Conservation (phyloP, 2,888 invertebrate genomes). For the Abrostola triplasia region DNA sequence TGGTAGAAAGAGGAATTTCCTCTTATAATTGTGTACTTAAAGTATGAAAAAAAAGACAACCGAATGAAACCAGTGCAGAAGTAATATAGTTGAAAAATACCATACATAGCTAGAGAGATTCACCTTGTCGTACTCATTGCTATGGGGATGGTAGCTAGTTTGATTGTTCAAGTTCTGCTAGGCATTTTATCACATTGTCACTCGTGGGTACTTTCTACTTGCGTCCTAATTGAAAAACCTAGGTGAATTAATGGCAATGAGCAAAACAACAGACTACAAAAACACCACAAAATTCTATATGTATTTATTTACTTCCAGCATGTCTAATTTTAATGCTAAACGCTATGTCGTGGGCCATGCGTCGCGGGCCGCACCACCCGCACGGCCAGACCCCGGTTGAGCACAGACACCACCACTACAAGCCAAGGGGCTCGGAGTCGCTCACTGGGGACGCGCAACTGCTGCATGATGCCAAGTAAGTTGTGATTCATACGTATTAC, state of each 20-base stretch:
- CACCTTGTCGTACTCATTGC: too few species aligned
- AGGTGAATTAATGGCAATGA: too few species aligned
- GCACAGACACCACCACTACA: slow-evolving; percentile 87
- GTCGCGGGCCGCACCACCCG: slow-evolving; percentile 83
- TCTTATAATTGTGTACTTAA: not conserved
- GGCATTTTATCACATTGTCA: too few species aligned
- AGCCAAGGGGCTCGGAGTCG: slow-evolving; percentile 88
- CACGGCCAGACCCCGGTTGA: slow-evolving; percentile 78
- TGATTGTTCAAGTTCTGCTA: too few species aligned
- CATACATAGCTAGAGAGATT: too few species aligned
- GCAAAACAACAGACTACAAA: too few species aligned
- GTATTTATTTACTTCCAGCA: slow-evolving; percentile 61
- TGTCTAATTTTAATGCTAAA: slow-evolving; percentile 69
- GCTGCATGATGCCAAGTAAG: slow-evolving; percentile 93
- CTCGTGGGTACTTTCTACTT: too few species aligned
- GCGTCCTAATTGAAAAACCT: too few species aligned
- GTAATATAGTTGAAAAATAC: too few species aligned
- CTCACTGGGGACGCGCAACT: slow-evolving; percentile 91
- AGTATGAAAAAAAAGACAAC: too few species aligned
- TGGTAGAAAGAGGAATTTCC: not conserved
- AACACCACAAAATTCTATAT: slow-evolving; percentile 9
- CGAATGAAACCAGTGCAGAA: too few species aligned
- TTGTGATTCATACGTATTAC: not conserved
- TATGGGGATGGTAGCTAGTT: too few species aligned
- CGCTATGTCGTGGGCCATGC: slow-evolving; percentile 62